Conservation (phyloP, 2,113 vertebrate species). For the Alligator mississippiensis region DNA sequence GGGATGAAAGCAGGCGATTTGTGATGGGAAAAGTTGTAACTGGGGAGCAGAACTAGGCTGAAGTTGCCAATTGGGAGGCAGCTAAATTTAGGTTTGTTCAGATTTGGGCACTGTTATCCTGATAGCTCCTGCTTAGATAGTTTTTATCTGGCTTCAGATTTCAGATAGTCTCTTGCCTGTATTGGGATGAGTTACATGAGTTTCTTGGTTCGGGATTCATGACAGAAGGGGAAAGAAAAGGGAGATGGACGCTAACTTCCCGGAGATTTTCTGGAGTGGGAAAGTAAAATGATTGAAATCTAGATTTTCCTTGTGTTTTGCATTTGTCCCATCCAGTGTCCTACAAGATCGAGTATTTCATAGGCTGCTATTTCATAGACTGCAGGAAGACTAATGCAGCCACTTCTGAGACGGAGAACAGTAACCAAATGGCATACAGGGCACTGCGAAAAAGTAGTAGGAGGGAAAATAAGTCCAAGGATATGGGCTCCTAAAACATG, state of each 20-base stretch:
- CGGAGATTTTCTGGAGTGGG: slow-evolving; percentile 41
- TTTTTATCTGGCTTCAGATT: background rate
- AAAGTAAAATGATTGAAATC: slow-evolving; percentile 43
- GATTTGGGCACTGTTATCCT: background rate
- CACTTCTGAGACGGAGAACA: slow-evolving; percentile 31
- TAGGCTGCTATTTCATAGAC: background rate
- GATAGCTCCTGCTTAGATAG: background rate
- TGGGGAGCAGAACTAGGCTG: background rate
- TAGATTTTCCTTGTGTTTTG: slow-evolving; percentile 33
- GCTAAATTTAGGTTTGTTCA: background rate
- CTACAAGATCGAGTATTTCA: slow-evolving; percentile 50
- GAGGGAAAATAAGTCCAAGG: slow-evolving; percentile 22
- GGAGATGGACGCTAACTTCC: slow-evolving; percentile 55
- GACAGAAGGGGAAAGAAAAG: slow-evolving; percentile 46
- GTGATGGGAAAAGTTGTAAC: background rate
- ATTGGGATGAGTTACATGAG: background rate
- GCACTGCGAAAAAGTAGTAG: background rate
- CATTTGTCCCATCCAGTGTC: slow-evolving; percentile 62
- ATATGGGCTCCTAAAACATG: background rate
- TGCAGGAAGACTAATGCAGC: background rate
- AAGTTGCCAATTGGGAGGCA: background rate
- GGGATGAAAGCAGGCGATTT: background rate
- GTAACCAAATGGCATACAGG: background rate
- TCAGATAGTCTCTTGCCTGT: background rate
- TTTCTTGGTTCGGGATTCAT: background rate